Conservation (phyloP, 1,140 invertebrate genomes). For the Psix sp. region DNA sequence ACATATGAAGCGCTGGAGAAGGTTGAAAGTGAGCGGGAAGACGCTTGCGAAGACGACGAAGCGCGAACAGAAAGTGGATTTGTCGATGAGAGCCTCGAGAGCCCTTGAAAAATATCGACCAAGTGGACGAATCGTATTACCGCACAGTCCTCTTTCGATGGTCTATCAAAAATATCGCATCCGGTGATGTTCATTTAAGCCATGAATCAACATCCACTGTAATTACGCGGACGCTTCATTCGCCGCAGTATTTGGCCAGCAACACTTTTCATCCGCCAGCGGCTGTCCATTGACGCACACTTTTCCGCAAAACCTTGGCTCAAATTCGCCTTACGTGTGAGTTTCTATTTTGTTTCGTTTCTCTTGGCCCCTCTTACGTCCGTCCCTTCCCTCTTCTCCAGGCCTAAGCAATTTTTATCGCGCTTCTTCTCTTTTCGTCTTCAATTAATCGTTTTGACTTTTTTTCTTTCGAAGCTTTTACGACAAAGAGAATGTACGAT, state of each 20-base stretch:
- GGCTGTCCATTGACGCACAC: slow-evolving; percentile 52
- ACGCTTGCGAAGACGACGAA: slow-evolving; percentile 29
- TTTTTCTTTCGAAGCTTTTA: too few relatives aligned
- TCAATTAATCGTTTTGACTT: background rate
- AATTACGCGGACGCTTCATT: slow-evolving; percentile 61
- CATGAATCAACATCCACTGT: slow-evolving; percentile 68
- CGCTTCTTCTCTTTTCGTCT: background rate
- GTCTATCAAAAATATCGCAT: slow-evolving; percentile 58
- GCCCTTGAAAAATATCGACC: slow-evolving; percentile 43
- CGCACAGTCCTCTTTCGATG: slow-evolving; percentile 64
- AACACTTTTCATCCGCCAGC: slow-evolving; percentile 12
- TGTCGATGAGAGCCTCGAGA: slow-evolving; percentile 58
- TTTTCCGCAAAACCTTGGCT: slow-evolving; percentile 6
- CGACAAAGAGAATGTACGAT: too few relatives aligned
- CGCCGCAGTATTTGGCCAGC: slow-evolving; percentile 23
- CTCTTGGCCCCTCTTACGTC: background rate
- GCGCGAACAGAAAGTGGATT: slow-evolving; percentile 40
- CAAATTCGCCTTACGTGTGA: too few relatives aligned
- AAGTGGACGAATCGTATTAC: slow-evolving; percentile 63
- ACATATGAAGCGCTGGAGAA: background rate
- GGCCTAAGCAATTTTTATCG: too few relatives aligned
- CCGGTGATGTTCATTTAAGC: slow-evolving; percentile 64
- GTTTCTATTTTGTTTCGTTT: too few relatives aligned
- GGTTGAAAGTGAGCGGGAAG: slow-evolving; percentile 11
- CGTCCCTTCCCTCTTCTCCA: background rate